Evolutionary conservation across 1,140 invertebrate genomes (phyloP), one percentile per base, ranked within the genome.

Genomic region (Coboldia fuscipes): DNA sequence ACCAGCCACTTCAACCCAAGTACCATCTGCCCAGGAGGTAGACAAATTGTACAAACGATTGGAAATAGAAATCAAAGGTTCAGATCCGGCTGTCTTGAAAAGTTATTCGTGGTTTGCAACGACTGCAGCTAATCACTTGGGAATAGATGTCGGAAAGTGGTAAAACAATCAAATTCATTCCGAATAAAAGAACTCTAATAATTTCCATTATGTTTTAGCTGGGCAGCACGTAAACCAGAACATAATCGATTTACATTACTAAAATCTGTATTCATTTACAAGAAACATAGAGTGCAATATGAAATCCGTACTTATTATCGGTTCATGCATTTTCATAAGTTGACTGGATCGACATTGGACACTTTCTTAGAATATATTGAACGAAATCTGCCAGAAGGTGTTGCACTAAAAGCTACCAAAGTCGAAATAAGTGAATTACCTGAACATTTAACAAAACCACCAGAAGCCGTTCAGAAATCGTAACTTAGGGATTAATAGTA

Each of bases 331-430:
- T 74, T 92, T 31, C 63, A 75, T 39, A 65, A 74, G 42, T 48
- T 98, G 3, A 98, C 94, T 2, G 88, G 85, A 14, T 94, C 89
- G 7, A 97, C 93, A 15, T 75, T 88, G 30, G 84, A 89, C 41
- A 97, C 93, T 15, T 88, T 85, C 55, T 58, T 98, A 19, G 94
- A 98, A 58, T 98, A 98, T 56, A 75, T 97, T 36, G 71, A 98
- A 53, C 66, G 93, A 42, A 97, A 97, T 67, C 63, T 97, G 39
- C 94, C 94, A 1, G 94, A 97, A 68, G 92, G 93, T 35, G 81
- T 97, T 31, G 81, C 82, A 14, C 72, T 98, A 60, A 93, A 92
- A 68, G 80, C 92, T 4, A 85, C 84, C 10, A 89, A 79, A 65
- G 75, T 69, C 30, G 72, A 76, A 54, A 56, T 73, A 33, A 61